Evolutionary conservation across 2,113 vertebrate species (phyloP), one percentile per base, ranked within the genome.

Genomic region (Anguilla japonica): DNA sequence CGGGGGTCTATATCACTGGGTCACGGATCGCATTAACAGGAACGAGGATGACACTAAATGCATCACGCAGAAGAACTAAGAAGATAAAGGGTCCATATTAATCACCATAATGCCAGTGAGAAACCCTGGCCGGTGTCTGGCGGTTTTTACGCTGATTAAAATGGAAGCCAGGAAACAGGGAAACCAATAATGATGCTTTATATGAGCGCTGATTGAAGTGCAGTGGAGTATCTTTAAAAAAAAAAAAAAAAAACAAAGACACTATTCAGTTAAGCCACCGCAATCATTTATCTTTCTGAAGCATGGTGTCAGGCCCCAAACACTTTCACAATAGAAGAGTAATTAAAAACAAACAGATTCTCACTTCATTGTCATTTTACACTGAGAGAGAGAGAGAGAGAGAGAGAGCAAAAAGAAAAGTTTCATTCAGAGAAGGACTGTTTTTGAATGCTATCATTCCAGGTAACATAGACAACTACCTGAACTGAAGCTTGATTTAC

Each of bases 81-180:
- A 53, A 20, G 56, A 81, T 53, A 22, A 57, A 67, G 22, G 46
- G 41, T 71, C 81, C 50, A 40, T 60, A 88, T 88, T 84, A 87
- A 82, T 89, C 84, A 79, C 87, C 78, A 16, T 50, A 81, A 86
- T 83, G 85, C 53, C 63, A 50, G 7, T 39, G 88, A 88, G 46
- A 43, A 82, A 40, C n/a, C 78, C 39, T 83, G 82, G 84, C 43
- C 46, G 39, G 81, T 85, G 87, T 88, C 60, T 34, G 83, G 89
- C 82, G 84, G 50, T 84, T 90, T 89, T 90, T 56, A 78, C 63
- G 13, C 71, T 85, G 84, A 85, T 85, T 85, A 79, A 85, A 79
- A 85, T 46, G 41, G 29, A 75, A 34, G 71, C 71, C 71, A 75
- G 71, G 71, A 75, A 75, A n/a, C 71, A 34, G 29, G n/a, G 67